phyloP scores from a whole-genome alignment of 2,113 vertebrate species.

The Myotis davidii region DNA sequence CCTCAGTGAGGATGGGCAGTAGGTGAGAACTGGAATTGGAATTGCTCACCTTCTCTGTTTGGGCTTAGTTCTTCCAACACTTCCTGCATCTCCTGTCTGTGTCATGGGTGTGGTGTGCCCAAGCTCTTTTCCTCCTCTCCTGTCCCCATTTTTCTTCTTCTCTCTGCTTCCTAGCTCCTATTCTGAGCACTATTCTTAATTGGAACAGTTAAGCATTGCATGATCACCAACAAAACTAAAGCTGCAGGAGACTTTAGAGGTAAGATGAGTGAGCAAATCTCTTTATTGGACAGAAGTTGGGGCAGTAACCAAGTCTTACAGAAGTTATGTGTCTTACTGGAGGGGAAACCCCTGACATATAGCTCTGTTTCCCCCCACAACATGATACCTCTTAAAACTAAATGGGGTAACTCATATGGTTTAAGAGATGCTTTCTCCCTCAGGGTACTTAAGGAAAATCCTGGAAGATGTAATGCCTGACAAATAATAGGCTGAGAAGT shows the following conservation, averaged over 20 bases:
- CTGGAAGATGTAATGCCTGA: background rate
- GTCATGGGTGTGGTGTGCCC: too few relatives aligned
- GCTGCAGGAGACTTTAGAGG: background rate
- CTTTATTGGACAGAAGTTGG: background rate
- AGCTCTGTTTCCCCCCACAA: background rate
- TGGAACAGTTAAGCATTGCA: background rate
- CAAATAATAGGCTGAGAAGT: background rate
- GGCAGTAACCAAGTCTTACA: background rate
- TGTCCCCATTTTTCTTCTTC: background rate
- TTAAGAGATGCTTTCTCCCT: background rate
- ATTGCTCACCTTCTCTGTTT: too few relatives aligned
- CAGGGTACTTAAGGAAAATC: background rate
- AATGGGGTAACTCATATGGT: background rate
- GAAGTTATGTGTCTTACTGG: background rate
- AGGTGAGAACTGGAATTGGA: background rate
- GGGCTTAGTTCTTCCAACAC: background rate
- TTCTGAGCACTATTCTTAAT: background rate
- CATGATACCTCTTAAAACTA: background rate
- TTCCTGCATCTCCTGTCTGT: rapidly evolving
- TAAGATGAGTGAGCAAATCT: background rate
- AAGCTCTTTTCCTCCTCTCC: background rate
- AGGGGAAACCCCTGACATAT: background rate
- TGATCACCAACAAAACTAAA: background rate
- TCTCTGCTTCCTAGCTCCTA: background rate
- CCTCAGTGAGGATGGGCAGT: background rate